Percentiles rank a stretch among this genome's conserved stretches.
Evolutionary conservation across 2,888 invertebrate species (phyloP).

Genomic region (Pseudanteris insignis): DNA sequence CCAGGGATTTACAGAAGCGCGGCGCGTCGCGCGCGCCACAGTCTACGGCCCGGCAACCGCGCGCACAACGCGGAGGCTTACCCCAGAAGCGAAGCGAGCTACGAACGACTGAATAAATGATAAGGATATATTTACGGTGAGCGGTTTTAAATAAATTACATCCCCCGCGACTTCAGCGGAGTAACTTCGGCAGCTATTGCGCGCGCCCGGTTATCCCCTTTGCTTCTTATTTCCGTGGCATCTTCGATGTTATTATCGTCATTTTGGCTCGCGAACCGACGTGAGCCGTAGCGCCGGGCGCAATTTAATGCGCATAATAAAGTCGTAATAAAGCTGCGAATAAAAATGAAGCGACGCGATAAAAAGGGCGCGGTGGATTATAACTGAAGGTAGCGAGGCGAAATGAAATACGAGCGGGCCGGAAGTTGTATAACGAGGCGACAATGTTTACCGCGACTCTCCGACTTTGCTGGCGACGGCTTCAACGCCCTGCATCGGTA

Average conservation of each 20-base stretch:
- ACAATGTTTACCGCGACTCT: conserved; percentile 49
- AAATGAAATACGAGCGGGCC: conserved; percentile 32
- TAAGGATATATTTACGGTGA: conserved; percentile 66
- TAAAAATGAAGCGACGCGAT: conserved; percentile 40
- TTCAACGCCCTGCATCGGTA: too few species aligned
- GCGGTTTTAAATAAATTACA: conserved; percentile 67
- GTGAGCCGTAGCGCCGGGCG: conserved; percentile 28
- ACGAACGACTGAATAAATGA: conserved; percentile 63
- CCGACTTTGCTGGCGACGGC: too few species aligned
- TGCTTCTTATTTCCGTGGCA: conserved; percentile 30
- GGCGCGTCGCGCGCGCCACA: conserved; percentile 25
- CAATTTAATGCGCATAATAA: conserved; percentile 40
- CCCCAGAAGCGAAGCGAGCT: conserved; percentile 37
- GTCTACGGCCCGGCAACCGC: conserved; percentile 37
- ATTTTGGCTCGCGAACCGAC: conserved; percentile 39
- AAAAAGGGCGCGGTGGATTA: conserved; percentile 30
- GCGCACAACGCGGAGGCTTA: conserved; percentile 53
- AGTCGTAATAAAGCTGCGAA: conserved; percentile 42
- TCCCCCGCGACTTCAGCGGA: conserved; percentile 61
- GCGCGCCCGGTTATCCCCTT: conserved; percentile 33
- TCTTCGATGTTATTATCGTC: conserved; percentile 34
- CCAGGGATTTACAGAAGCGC: conserved; percentile 44
- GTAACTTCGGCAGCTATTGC: conserved; percentile 51
- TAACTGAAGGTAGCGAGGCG: conserved; percentile 34
- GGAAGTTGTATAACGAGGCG: conserved; percentile 53